A percentile compares a stretch with the other conserved stretches of the same genome.
Evolutionary conservation across 2,888 invertebrate species (phyloP).

Genomic region (Parelbella ahira): DNA sequence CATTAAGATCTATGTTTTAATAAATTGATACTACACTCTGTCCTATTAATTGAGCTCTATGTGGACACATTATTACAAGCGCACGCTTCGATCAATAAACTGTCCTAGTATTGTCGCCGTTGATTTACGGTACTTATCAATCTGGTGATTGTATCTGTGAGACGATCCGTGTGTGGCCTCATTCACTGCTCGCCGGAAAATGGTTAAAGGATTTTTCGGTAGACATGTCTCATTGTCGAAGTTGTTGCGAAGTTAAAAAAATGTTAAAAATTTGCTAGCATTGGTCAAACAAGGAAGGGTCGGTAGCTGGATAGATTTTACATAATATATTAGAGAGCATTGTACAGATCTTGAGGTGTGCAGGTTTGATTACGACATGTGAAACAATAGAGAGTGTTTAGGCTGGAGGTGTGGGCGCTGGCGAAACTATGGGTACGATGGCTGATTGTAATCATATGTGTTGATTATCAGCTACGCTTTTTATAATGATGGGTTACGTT

Average conservation of each 20-base stretch:
- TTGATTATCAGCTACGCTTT: no score
- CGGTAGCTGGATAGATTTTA: no score
- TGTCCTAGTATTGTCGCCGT: slow-evolving; percentile 49
- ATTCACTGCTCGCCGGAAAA: not conserved
- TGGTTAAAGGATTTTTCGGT: not conserved
- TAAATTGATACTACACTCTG: no score
- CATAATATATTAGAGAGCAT: no score
- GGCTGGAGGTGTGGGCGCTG: slow-evolving; percentile 15
- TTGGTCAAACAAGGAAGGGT: no score
- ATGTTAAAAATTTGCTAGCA: no score
- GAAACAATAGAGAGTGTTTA: slow-evolving; percentile 4
- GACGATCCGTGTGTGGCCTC: slow-evolving; percentile 36
- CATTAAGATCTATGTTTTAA: no score
- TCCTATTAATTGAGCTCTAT: no score
- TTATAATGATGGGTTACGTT: no score
- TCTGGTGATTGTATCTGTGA: slow-evolving; percentile 31
- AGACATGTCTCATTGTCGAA: no score
- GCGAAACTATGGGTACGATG: not conserved
- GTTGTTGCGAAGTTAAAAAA: not conserved
- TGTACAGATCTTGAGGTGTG: no score
- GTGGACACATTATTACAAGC: slow-evolving; percentile 40
- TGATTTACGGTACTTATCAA: slow-evolving; percentile 39
- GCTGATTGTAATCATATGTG: no score
- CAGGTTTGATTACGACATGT: slow-evolving; percentile 3
- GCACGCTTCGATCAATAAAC: slow-evolving; percentile 61